Conservation (phyloP, 2,797 vertebrate genomes). For the Acrossocheilus wenchowensis region DNA sequence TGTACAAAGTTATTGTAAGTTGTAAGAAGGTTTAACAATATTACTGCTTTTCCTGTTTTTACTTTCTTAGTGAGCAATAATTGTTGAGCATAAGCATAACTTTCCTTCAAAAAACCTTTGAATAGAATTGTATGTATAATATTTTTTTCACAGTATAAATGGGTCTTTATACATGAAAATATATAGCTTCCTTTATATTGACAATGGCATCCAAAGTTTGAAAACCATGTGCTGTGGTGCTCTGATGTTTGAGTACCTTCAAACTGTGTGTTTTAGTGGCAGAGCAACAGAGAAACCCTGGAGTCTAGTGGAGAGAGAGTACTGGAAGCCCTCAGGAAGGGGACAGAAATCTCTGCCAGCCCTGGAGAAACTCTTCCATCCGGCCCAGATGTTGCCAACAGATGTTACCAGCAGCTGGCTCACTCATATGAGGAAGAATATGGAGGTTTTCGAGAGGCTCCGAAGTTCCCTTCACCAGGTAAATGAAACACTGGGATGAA, state of each 20-base stretch:
- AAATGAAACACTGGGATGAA: constrained; percentile 15
- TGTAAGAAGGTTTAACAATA: background rate
- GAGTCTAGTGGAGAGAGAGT: constrained; percentile 86
- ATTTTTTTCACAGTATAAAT: background rate
- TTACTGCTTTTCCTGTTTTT: background rate
- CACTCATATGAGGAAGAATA: constrained; percentile 90
- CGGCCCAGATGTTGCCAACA: constrained; percentile 78
- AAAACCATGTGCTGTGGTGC: background rate
- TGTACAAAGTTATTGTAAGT: background rate
- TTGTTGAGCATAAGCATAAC: background rate
- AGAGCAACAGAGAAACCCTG: constrained; percentile 81
- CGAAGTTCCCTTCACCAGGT: constrained; percentile 95
- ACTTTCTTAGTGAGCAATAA: background rate
- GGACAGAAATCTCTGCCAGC: constrained; percentile 75
- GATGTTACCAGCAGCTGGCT: constrained; percentile 89
- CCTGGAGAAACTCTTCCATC: constrained; percentile 79
- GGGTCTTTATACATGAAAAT: background rate
- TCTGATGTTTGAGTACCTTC: background rate
- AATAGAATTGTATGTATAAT: background rate
- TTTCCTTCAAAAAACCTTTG: background rate
- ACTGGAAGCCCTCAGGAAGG: constrained; percentile 80
- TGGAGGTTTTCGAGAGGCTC: constrained; percentile 87
- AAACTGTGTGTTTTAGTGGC: constrained; percentile 80
- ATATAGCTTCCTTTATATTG: background rate
- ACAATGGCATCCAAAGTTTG: background rate